phyloP scores from a whole-genome alignment of 2,888 invertebrate genomes.

The Cheilosia variabilis region DNA sequence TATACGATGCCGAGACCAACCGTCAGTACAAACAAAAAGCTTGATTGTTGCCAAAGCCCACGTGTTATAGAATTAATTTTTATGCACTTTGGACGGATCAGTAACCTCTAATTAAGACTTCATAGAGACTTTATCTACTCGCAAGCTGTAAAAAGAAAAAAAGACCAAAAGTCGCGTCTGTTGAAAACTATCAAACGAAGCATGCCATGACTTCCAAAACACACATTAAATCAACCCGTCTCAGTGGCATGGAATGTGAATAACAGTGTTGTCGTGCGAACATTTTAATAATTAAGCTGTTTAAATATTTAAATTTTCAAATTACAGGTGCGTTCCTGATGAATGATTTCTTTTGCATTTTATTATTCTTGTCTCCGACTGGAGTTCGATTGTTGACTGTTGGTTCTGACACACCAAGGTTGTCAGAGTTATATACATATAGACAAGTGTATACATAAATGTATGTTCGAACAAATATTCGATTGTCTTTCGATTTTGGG shows the following conservation, averaged over 20 bases:
- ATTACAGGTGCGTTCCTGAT: constrained; percentile 23
- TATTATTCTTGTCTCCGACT: background rate
- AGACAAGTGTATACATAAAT: background rate
- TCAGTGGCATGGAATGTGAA: constrained; percentile 8
- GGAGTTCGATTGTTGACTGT: background rate
- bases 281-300: constrained; percentile 21
- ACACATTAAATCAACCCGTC: constrained; percentile 10
- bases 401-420: constrained; percentile 15
- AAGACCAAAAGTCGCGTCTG: background rate
- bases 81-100: background rate
- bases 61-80: background rate
- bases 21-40: background rate
- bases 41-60: background rate
- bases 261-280: constrained; percentile 4
- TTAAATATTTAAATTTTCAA: constrained; percentile 28
- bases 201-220: constrained; percentile 11
- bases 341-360: constrained; percentile 34
- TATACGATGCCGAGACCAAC: background rate
- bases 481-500: constrained; percentile 8
- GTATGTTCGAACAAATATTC: background rate
- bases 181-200: background rate
- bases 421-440: background rate
- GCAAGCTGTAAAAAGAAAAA: background rate
- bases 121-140: no score
- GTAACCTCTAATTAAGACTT: background rate